Base-by-base conservation (phyloP, 2,113 vertebrate genomes). In the Amblyornis subalaris region DNA sequence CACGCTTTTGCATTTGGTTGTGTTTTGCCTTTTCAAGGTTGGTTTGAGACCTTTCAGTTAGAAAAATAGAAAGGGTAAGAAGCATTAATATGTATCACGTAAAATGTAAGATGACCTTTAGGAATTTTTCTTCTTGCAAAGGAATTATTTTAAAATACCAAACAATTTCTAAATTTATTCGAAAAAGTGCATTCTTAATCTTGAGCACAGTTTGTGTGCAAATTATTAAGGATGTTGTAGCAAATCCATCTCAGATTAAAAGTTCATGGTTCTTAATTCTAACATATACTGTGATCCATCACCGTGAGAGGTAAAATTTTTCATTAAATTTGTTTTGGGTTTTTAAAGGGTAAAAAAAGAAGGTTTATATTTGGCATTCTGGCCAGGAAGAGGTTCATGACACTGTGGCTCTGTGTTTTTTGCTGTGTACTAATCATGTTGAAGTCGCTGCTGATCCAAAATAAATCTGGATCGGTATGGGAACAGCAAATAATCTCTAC, bases 401-500 rank as follows among this genome's bases (percentile, higher is more conserved):
- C 67, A 25, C 61, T 60, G 60, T 74, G 51, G 40, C 51, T 85
- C n/a, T 82, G 62, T 89, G 54, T 21, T 82, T 95, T 77, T 77
- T 71, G 89, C 85, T 45, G 40, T 15, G 22, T 89, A 36, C 78
- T 92, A 91, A 88, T 95, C 45, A 5, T 54, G 77, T 84, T 96
- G 95, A 88, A 91, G 94, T 95, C 4, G 0, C 77, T 81, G 73
- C 89, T 96, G 89, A 96, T 97, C 87, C 89, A 93, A 91, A 95
- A 95, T 88, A 93, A 96, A 96, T 92, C 95, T 93, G 81, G 60
- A 83, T 76, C 36, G 73, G 94, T 95, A 96, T 96, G 92, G 91
- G 77, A 96, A 76, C 92, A 96, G 94, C 74, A 85, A 91, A 74
- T 95, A 97, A 90, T 95, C 96, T 79, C 33, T 93, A 80, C 71